Base-by-base conservation (phyloP, 1,140 invertebrate species). In the Teleogryllus occipitalis region DNA sequence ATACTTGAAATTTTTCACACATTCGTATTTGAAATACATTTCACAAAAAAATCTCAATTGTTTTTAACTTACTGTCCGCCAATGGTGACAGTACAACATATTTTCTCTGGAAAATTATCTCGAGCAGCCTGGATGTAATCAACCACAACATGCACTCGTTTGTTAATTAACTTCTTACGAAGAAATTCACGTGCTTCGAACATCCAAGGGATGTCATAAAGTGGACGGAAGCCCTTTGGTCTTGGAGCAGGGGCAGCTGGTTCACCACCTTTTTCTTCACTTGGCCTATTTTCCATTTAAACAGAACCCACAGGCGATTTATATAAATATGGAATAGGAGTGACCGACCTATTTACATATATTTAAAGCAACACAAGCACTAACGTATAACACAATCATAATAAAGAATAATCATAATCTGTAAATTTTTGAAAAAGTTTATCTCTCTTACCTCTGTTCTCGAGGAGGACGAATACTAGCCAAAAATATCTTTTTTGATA, bases 131-230 rank as follows among this genome's bases (percentile, higher is more conserved):
- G 98, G 79, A 98, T 94, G 84, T 99, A 99, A 87, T 99, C 98
- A 48, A 99, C 91, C 65, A 93, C 92, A 8, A 98, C 94, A 84
- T 95, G 94, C 0, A 98, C 96, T 84, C 95, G 96, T 86, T 99
- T 99, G 6, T 97, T 96, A 85, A 99, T 95, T 0, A 99, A 88
- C 85, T 97, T 97, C 84, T 98, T 99, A 47, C 98, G 90, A 7
- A 99, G 87, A 85, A 96, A 99, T 88, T 99, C 98, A 81, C 98
- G 90, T 0, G 97, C 97, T 86, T 99, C 98, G 86, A 95, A 98
- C 95, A 99, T 97, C 90, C 94, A 98, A 8, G 98, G 98, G 83
- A 99, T 95, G 83, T 99, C 98, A 85, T 99, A 99, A 0, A 99
- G 89, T 3, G 97, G 96, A 81, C 95, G 89, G 84, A 93, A 92